phyloP scores from a whole-genome alignment of 2,113 vertebrate genomes.

The Athene noctua region DNA sequence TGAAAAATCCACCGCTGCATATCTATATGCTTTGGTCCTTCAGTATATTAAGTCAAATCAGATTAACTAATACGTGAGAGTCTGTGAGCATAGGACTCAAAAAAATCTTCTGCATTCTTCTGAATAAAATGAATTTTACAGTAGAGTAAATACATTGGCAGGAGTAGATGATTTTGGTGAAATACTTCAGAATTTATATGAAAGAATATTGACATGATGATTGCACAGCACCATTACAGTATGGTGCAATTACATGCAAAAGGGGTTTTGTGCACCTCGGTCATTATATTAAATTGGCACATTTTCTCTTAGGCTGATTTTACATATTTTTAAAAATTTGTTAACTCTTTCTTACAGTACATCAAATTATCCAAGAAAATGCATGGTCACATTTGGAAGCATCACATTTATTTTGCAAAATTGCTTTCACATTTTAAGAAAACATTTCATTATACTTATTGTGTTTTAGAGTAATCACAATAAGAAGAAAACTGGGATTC shows the following conservation, averaged over 20 bases:
- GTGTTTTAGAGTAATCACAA: not conserved
- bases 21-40: not conserved
- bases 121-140: not conserved
- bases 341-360: not conserved
- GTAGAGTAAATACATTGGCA: not conserved
- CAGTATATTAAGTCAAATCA: not conserved
- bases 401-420: not conserved
- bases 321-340: not conserved
- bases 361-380: not conserved
- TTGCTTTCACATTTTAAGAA: not conserved
- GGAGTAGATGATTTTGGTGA: not conserved
- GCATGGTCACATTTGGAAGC: not conserved
- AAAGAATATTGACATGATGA: not conserved
- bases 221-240: not conserved
- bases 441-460: not conserved
- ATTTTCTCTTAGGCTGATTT: not conserved
- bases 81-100: not conserved
- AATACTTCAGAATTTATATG: conserved; percentile 2
- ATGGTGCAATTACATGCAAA: not conserved
- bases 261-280: not conserved
- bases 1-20: not conserved
- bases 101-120: not conserved
- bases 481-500: not conserved
- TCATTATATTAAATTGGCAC: not conserved
- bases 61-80: not conserved